Evolutionary conservation across 1,140 invertebrate genomes (phyloP).

Genomic region (Hycleus cichorii): DNA sequence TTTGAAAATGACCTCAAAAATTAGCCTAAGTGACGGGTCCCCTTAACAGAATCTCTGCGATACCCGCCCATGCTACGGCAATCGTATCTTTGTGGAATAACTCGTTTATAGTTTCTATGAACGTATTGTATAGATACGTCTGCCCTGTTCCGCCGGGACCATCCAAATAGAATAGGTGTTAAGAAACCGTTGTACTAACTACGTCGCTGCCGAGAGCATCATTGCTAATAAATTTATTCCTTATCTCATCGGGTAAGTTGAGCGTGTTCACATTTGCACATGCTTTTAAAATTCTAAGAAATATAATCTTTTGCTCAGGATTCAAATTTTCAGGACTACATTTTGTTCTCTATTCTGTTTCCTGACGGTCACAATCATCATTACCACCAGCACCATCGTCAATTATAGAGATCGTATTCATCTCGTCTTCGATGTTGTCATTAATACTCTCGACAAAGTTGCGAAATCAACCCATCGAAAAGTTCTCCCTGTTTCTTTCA

Average conservation of each 20-base stretch:
- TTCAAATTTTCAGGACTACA: not conserved
- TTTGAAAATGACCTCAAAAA: too few relatives aligned
- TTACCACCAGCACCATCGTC: too few relatives aligned
- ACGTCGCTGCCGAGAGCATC: too few relatives aligned
- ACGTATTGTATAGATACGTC: slow-evolving; percentile 26
- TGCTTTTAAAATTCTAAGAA: not conserved
- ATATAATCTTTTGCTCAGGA: not conserved
- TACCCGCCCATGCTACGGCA: slow-evolving; percentile 31
- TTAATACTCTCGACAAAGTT: too few relatives aligned
- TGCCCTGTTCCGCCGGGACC: slow-evolving; percentile 30
- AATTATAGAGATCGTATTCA: too few relatives aligned
- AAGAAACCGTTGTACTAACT: too few relatives aligned
- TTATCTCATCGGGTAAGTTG: not conserved
- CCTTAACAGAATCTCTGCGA: slow-evolving; percentile 31
- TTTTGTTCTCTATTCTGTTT: not conserved
- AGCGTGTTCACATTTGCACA: not conserved
- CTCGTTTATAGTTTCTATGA: slow-evolving; percentile 8
- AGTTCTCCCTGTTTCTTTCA: not conserved
- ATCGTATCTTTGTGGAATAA: slow-evolving; percentile 5
- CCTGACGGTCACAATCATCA: not conserved
- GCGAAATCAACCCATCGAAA: not conserved
- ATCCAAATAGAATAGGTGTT: slow-evolving; percentile 17
- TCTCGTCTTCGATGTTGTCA: too few relatives aligned
- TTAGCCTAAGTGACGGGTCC: too few relatives aligned
- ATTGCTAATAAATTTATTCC: not conserved